Evolutionary conservation across 2,888 invertebrate genomes (phyloP), one percentile per base, ranked within the genome.

Genomic region (Orthosia cruda): DNA sequence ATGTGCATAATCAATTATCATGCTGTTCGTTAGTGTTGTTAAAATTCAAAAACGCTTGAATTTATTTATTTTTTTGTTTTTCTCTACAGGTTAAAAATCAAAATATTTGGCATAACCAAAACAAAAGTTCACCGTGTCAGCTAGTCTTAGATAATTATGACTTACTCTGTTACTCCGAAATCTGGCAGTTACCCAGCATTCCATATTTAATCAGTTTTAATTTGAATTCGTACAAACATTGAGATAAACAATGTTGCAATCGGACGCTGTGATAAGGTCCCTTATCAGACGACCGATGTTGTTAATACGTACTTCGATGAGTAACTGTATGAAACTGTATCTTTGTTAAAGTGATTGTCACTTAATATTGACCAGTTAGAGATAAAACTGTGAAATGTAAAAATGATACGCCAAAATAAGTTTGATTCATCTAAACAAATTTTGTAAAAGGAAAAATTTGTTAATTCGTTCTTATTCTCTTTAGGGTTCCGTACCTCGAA

Each of bases 171-270:
- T 40, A 40, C 40, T 40, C 54, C 26, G n/a, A 20, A 70, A 55
- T 55, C 15, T 1, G 20, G 15, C 40, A 55, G 26, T 45, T 55
- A 54, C 47, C 2, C 15, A 54, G 26, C 54, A 64, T 58, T 26
- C 15, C 18, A 12, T 40, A 55, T 69, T 23, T 40, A 52, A 81
- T 76, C 68, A 69, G 55, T 81, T 52, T 67, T 54, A 58, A 69
- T 63, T 67, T 65, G n/a, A 70, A 68, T 77, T 82, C 11, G n/a
- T 83, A 68, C 52, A 61, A 63, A 68, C 57, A 49, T 52, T 64
- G 12, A 80, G 71, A 80, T 83, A 80, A 67, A 72, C 68, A 61
- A 66, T 83, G 71, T 59, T 65, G 81, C 75, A 85, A 85, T 85
- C 83, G 84, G 83, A 76, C 83, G 83, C 80, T 40, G 61, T 68